phyloP scores from a whole-genome alignment of 2,888 invertebrate species.

The Nesidiocoris tenuis region DNA sequence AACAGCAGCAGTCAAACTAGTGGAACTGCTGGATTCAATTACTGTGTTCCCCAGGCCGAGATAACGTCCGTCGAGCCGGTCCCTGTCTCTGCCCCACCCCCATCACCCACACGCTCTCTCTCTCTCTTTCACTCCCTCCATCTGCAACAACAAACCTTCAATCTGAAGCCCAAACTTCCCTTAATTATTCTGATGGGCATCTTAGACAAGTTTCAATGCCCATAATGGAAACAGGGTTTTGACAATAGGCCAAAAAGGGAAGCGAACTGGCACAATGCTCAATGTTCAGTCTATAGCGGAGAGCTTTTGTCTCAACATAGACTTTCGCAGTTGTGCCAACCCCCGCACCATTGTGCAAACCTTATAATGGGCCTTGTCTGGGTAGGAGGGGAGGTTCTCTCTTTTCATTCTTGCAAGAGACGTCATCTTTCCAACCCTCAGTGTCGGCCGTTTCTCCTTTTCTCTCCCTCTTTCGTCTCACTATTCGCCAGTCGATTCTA shows the following conservation, averaged over 20 bases:
- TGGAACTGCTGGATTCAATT: slow-evolving; percentile 38
- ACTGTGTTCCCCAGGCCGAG: slow-evolving; percentile 11
- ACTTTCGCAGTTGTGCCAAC: slow-evolving; percentile 41
- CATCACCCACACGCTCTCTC: too few species aligned
- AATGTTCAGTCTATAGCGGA: slow-evolving; percentile 16
- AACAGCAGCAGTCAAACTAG: slow-evolving; percentile 26
- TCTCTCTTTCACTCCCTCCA: slow-evolving; percentile 7
- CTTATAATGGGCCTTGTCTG: slow-evolving; percentile 44
- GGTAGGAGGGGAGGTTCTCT: slow-evolving; percentile 12
- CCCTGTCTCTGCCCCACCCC: background rate
- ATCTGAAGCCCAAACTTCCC: slow-evolving; percentile 34
- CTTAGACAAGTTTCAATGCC: slow-evolving; percentile 46
- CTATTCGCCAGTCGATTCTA: background rate
- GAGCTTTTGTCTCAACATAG: slow-evolving; percentile 39
- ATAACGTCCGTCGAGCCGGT: slow-evolving; percentile 17
- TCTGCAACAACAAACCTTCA: background rate
- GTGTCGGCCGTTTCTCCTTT: background rate
- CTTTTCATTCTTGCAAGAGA: slow-evolving; percentile 44
- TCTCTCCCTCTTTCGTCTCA: background rate
- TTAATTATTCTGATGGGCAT: slow-evolving; percentile 49
- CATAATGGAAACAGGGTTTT: slow-evolving; percentile 43
- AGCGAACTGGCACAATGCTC: slow-evolving; percentile 10
- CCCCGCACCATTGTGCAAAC: slow-evolving; percentile 45
- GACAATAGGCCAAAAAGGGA: slow-evolving; percentile 41
- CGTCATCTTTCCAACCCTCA: slow-evolving; percentile 44